A percentile compares a stretch with the other conserved stretches of the same genome.
phyloP scores from a whole-genome alignment of 2,888 invertebrate species.

The Schrankia costaestrigalis region DNA sequence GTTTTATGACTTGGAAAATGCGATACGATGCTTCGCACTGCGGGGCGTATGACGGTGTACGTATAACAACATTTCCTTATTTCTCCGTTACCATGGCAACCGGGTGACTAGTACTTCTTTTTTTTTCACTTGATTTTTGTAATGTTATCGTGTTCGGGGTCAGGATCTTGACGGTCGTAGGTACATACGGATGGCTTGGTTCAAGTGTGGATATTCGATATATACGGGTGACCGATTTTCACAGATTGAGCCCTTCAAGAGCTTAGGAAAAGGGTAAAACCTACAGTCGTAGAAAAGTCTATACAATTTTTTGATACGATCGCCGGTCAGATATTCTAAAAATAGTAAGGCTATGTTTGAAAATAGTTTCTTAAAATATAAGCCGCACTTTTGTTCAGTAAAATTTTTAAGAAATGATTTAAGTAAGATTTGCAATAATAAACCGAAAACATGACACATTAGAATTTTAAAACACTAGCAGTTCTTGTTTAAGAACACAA shows the following conservation, averaged over 20 bases:
- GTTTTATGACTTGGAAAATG: conserved; percentile 73
- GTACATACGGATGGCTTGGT: neutral
- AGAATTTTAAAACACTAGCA: too few species aligned
- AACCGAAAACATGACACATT: too few species aligned
- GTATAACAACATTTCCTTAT: conserved; percentile 35
- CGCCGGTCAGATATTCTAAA: too few species aligned
- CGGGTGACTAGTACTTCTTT: conserved; percentile 16
- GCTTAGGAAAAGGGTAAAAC: neutral
- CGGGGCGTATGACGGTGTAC: conserved; percentile 29
- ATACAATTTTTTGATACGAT: too few species aligned
- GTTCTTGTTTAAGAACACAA: too few species aligned
- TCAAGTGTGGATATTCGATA: conserved; percentile 4
- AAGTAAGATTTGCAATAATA: too few species aligned
- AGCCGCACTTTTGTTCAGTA: too few species aligned
- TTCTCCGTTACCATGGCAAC: conserved; percentile 30
- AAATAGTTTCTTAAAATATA: too few species aligned
- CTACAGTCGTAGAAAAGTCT: too few species aligned
- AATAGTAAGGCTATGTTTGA: too few species aligned
- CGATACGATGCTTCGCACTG: conserved; percentile 44
- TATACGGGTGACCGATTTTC: conserved; percentile 4
- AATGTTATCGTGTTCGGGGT: conserved; percentile 1
- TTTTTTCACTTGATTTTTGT: conserved; percentile 13
- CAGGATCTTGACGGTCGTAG: neutral
- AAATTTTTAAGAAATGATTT: too few species aligned
- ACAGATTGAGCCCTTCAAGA: neutral